Evolutionary conservation across 1,140 invertebrate species (phyloP), one percentile per base, ranked within the genome.

Genomic region (Tetramorium parvispinum): DNA sequence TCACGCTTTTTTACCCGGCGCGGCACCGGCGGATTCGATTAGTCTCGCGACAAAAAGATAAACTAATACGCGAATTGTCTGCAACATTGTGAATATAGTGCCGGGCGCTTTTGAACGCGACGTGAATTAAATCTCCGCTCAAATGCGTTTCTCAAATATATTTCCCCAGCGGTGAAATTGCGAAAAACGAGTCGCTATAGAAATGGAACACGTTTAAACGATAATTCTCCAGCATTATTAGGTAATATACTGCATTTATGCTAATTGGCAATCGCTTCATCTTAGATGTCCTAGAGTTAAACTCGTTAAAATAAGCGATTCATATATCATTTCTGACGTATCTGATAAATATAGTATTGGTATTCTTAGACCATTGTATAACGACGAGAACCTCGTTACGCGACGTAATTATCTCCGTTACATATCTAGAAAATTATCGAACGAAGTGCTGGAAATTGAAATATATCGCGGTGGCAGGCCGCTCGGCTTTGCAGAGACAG

Each of bases 381-480:
- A 24, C n/a, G 7, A 16, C 53, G 21, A 59, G 55, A 11, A 51
- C 8, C 27, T 66, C 61, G 46, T 68, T 40, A 78, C n/a, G 5
- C 46, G 13, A 2, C 21, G 5, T 55, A 77, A 77, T 77, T 59
- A 43, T 77, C 75, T 77, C 5, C 4, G 55, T 61, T 37, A 37
- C 18, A 27, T 53, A 53, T 81, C 46, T 53, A 37, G 21, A 68
- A 21, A 40, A 40, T 0, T 68, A 81, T 81, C 77, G 46, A 70
- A 32, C 40, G 27, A 37, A 37, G 8, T 10, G 10, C 27, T 53
- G 21, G 11, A 70, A 53, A 53, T 81, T 70, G 63, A 55, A 68
- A 81, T 68, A 55, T n/a, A 79, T 79, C 21, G 27, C 24, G n/a
- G 8, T 13, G n/a, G n/a, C 27, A 66, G 32, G 32, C 13, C 11